A percentile compares a stretch with the other conserved stretches of the same genome.
Conservation (phyloP, 1,140 invertebrate genomes). For the Pemphigus obesinymphae region DNA sequence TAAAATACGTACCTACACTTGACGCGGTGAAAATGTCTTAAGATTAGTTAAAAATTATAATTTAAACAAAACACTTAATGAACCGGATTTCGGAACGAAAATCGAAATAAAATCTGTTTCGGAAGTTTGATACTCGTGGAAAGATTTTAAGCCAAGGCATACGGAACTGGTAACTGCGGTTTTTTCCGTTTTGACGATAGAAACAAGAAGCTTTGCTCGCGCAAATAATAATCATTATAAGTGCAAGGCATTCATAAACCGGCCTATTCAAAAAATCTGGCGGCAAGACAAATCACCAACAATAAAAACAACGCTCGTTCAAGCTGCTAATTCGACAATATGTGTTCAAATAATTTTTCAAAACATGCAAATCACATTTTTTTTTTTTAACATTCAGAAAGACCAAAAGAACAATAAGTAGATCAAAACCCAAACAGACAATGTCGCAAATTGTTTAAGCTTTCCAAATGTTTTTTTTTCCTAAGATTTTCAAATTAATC, state of each 20-base stretch:
- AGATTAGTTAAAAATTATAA: background rate
- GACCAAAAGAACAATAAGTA: conserved; percentile 27
- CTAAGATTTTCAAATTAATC: background rate
- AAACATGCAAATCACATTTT: conserved; percentile 38
- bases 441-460: conserved; percentile 32
- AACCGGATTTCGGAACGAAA: background rate
- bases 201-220: conserved; percentile 38
- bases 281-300: conserved; percentile 40
- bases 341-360: conserved; percentile 37
- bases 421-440: conserved; percentile 28
- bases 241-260: conserved; percentile 33
- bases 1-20: background rate
- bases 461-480: conserved; percentile 13
- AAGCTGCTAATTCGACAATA: conserved; percentile 38
- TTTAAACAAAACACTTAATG: background rate
- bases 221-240: conserved; percentile 40
- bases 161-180: conserved; percentile 28
- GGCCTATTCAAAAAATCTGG: conserved; percentile 34
- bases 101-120: background rate
- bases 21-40: background rate
- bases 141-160: background rate
- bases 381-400: conserved; percentile 26
- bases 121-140: background rate
- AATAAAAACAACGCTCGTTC: conserved; percentile 38
- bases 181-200: conserved; percentile 13